Percentiles rank a stretch among this genome's conserved stretches.
Conservation (phyloP, 1,140 invertebrate genomes). For the Parapsyche elsis region DNA sequence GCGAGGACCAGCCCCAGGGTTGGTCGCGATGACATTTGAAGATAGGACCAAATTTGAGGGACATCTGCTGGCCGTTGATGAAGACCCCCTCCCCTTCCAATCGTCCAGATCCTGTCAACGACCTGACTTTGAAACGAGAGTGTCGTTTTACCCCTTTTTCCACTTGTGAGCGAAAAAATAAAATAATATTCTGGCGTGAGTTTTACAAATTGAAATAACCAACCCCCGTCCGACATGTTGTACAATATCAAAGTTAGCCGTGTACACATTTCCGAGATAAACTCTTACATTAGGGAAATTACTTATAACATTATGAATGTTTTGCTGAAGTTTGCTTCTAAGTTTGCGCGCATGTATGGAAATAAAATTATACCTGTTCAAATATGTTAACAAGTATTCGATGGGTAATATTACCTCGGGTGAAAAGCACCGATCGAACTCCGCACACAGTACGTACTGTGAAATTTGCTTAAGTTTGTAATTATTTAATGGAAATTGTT, state of each 20-base stretch:
- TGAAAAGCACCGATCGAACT: background rate
- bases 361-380: constrained; percentile 17
- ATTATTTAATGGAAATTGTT: too few species aligned
- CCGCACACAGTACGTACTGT: background rate
- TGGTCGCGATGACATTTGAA: constrained; percentile 37
- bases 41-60: constrained; percentile 35
- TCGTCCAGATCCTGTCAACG: background rate
- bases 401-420: background rate
- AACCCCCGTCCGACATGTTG: background rate
- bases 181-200: too few species aligned
- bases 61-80: constrained; percentile 13
- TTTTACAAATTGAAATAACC: too few species aligned
- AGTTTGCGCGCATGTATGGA: background rate
- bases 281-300: constrained; percentile 32
- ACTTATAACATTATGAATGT: constrained; percentile 21
- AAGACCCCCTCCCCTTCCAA: background rate
- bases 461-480: too few species aligned
- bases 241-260: constrained; percentile 6
- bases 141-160: too few species aligned
- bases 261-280: background rate
- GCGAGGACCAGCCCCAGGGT: background rate
- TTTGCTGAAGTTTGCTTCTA: background rate
- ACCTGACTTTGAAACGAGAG: too few species aligned
- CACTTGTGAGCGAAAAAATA: too few species aligned
- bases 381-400: background rate